Percentiles rank a stretch among this genome's conserved stretches.
Evolutionary conservation across 2,888 invertebrate species (phyloP).

Genomic region (Ischnura elegans): DNA sequence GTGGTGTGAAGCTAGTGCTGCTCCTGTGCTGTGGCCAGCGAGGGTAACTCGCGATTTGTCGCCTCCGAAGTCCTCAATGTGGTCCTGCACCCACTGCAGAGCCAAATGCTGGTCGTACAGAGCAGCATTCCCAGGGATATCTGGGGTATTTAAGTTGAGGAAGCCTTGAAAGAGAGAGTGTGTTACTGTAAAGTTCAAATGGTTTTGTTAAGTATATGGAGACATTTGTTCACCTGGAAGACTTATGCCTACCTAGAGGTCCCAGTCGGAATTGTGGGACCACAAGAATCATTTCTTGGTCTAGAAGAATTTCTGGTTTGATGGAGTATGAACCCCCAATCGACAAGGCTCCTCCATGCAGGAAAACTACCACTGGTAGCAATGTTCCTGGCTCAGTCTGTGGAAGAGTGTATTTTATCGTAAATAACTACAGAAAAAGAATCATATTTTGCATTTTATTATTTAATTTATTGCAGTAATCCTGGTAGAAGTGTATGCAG

Average conservation of each 20-base stretch:
- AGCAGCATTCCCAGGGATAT: conserved; percentile 67
- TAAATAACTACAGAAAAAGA: too few species aligned
- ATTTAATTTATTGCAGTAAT: too few species aligned
- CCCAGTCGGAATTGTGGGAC: conserved; percentile 65
- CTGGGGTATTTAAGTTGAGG: conserved; percentile 36
- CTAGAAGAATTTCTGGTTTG: conserved; percentile 45
- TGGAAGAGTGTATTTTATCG: too few species aligned
- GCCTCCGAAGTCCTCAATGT: conserved; percentile 57
- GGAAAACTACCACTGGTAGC: conserved; percentile 54
- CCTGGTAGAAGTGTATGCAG: too few species aligned
- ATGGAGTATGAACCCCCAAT: conserved; percentile 27
- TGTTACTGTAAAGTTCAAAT: neutral
- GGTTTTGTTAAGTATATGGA: neutral
- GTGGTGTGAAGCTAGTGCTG: conserved; percentile 16
- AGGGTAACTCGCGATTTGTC: conserved; percentile 51
- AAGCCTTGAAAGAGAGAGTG: conserved; percentile 17
- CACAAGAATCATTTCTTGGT: conserved; percentile 66
- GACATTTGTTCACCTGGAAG: neutral
- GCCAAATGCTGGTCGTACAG: conserved; percentile 61
- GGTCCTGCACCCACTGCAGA: conserved; percentile 65
- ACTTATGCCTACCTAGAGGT: conserved; percentile 23
- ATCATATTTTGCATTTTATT: too few species aligned
- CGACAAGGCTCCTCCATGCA: conserved; percentile 60
- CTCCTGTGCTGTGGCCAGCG: conserved; percentile 62
- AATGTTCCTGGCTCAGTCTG: neutral